Evolutionary conservation across 2,797 vertebrate species (phyloP).

Genomic region (Cyclopterus lumpus): DNA sequence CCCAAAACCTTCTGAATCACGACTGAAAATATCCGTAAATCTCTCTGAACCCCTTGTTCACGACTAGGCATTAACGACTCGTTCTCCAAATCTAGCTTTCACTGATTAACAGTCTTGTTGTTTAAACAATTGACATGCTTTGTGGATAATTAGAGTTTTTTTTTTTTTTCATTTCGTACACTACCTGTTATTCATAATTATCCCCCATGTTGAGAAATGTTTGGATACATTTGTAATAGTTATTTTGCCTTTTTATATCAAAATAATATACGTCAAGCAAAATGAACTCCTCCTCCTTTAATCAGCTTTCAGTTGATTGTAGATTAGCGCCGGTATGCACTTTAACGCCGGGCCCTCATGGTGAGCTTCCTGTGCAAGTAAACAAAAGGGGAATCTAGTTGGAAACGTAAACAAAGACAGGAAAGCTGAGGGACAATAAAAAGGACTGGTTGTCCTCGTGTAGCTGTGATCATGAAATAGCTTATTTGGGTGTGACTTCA

Average conservation of each 20-base stretch:
- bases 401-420: conserved; percentile 27
- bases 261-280: background rate
- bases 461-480: conserved; percentile 17
- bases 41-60: background rate
- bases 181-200: background rate
- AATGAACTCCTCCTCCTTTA: conserved; percentile 3
- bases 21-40: background rate
- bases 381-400: conserved; percentile 16
- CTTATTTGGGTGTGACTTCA: conserved; percentile 46
- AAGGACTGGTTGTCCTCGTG: background rate
- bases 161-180: background rate
- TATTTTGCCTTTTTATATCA: background rate
- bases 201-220: background rate
- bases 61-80: background rate
- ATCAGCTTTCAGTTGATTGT: background rate
- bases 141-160: background rate
- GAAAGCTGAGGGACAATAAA: background rate
- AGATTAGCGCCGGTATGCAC: background rate
- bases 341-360: background rate
- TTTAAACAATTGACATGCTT: background rate
- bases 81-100: background rate
- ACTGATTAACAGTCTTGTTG: background rate
- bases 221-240: background rate
- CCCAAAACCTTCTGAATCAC: background rate
- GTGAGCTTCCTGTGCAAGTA: background rate